Percentiles rank a stretch among this genome's conserved stretches.
Conservation (phyloP, 2,113 vertebrate genomes). For the Misgurnus anguillicaudatus region DNA sequence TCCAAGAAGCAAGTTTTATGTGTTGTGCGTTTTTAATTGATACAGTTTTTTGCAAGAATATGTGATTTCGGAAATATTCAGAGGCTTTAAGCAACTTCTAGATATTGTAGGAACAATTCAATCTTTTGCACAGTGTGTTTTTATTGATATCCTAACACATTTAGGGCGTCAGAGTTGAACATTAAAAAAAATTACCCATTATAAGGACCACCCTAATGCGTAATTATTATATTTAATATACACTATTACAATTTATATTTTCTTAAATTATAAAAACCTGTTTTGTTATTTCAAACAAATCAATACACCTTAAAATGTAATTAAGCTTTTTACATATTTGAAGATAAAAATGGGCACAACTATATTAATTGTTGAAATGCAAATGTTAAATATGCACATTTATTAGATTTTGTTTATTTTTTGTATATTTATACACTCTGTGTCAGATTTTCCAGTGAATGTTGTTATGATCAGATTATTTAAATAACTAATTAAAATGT, state of each 20-base stretch:
- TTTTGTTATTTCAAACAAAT: not conserved
- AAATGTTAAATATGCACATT: not conserved
- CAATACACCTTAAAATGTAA: too few relatives aligned
- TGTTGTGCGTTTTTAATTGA: too few relatives aligned
- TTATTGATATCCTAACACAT: too few relatives aligned
- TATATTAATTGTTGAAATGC: not conserved
- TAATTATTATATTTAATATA: not conserved
- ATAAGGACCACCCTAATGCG: too few relatives aligned
- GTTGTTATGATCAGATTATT: not conserved
- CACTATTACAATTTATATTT: not conserved
- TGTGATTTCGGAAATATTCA: too few relatives aligned
- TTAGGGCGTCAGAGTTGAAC: too few relatives aligned
- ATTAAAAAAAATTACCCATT: too few relatives aligned
- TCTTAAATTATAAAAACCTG: not conserved
- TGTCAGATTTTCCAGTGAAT: not conserved
- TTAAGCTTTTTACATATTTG: not conserved
- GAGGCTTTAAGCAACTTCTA: too few relatives aligned
- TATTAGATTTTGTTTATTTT: not conserved
- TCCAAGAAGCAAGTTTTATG: too few relatives aligned
- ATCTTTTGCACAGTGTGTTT: too few relatives aligned
- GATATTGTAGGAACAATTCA: too few relatives aligned
- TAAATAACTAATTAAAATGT: not conserved
- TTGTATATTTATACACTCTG: not conserved
- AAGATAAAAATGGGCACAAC: not conserved
- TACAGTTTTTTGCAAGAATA: too few relatives aligned